A percentile compares a stretch with the other conserved stretches of the same genome.
Conservation (phyloP, 1,140 invertebrate genomes). For the Bicyclus anynana region DNA sequence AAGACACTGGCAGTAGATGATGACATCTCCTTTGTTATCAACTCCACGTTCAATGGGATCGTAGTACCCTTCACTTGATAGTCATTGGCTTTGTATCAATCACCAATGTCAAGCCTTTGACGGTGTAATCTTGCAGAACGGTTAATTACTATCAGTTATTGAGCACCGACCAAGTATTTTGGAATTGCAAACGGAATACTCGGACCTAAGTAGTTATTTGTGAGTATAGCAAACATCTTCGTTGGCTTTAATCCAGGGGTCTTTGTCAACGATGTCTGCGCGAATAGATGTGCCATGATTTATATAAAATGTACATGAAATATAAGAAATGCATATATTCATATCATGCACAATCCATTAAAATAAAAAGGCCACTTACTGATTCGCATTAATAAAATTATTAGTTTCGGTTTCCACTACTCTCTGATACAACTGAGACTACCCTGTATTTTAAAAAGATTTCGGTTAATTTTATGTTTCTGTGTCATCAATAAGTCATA, state of each 20-base stretch:
- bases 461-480: too few species aligned
- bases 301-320: background rate
- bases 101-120: slow-evolving; percentile 29
- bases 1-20: slow-evolving; percentile 3
- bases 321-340: background rate
- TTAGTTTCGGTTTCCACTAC: too few species aligned
- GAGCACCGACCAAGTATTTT: slow-evolving; percentile 43
- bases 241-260: slow-evolving; percentile 67
- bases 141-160: slow-evolving; percentile 51
- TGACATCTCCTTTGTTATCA: background rate
- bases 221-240: slow-evolving; percentile 68
- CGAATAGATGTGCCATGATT: slow-evolving; percentile 21
- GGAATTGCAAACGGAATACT: slow-evolving; percentile 47
- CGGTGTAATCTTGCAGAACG: slow-evolving; percentile 31
- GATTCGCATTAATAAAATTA: too few species aligned
- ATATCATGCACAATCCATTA: too few species aligned
- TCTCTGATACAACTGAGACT: too few species aligned
- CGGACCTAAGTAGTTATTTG: slow-evolving; percentile 56
- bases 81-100: slow-evolving; percentile 15
- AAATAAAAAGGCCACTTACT: too few species aligned
- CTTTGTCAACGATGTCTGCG: slow-evolving; percentile 29
- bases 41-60: background rate
- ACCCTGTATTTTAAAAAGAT: too few species aligned
- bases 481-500: too few species aligned
- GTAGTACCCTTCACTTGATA: background rate